Evolutionary conservation across 2,888 invertebrate genomes (phyloP), one percentile per base, ranked within the genome.

Genomic region (Harpalus rufipes): DNA sequence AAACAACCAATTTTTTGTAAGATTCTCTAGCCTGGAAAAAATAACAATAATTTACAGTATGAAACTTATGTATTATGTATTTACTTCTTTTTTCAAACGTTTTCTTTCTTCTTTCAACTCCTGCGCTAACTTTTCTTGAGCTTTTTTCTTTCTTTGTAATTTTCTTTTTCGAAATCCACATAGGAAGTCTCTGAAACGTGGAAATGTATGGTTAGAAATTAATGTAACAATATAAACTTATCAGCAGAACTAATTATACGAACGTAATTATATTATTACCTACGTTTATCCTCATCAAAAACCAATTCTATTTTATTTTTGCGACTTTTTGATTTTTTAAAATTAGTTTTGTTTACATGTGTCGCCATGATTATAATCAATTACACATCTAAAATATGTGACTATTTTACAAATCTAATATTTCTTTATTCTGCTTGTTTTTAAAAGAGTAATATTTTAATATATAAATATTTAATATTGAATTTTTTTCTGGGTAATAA

Each of bases 151-250:
- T 68, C 96, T 92, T 89, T 96, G 94, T 65, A 96, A 90, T 89
- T 97, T 97, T 86, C 97, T 92, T 91, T 96, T 96, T 68, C 94
- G 95, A 89, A 97, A 97, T 1, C 97, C 96, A 86, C 95, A 95
- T 39, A 97, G 90, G 89, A 95, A 97, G 68, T 96, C 96, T 89
- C 96, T 96, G 89, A 82, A 93, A 90, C 86, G 74, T 74, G 81
- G 85, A 86, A 85, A 85, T 44, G 14, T 65, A 58, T 56, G 85
- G 85, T 85, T 85, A 85, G 14, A 58, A 74, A 58, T 78, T 72
- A 16, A 58, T 74, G 41, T 74, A 10, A 41, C 14, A 8, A 41
- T 14, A 32, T 32, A 32, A 32, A 32, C 6, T 32, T 32, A 51
- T 10, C 44, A 51, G 6, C 12, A 12, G 10, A 51, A 10, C 10